Evolutionary conservation across 2,888 invertebrate genomes (phyloP).

Genomic region (Dynastes grantii): DNA sequence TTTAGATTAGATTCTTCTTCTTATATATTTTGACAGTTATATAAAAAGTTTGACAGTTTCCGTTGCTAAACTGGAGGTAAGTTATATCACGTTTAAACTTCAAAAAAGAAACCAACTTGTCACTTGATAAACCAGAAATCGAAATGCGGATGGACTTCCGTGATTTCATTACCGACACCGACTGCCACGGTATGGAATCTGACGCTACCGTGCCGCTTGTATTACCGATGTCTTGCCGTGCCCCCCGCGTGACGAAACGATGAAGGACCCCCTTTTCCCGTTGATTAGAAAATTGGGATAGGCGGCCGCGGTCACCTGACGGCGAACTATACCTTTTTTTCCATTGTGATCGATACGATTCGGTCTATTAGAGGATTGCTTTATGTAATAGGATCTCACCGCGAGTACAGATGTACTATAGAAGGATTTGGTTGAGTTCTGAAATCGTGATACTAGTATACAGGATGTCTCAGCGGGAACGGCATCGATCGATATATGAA

Average conservation of each 20-base stretch:
- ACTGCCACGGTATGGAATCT: background rate
- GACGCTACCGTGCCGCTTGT: background rate
- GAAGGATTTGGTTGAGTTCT: too few species aligned
- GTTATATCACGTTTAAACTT: too few species aligned
- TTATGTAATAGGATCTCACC: too few species aligned
- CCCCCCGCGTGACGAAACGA: background rate
- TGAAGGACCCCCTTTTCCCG: slow-evolving; percentile 7
- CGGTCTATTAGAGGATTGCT: background rate
- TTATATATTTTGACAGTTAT: too few species aligned
- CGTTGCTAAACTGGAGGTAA: too few species aligned
- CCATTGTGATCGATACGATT: background rate
- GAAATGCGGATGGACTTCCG: slow-evolving; percentile 14
- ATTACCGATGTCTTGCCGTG: slow-evolving; percentile 18
- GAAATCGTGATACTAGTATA: too few species aligned
- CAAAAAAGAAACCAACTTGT: too few species aligned
- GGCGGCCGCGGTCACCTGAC: background rate
- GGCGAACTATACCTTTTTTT: slow-evolving; percentile 10
- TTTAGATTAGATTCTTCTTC: too few species aligned
- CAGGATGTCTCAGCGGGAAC: too few species aligned
- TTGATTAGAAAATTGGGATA: slow-evolving; percentile 38
- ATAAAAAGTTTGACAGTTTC: too few species aligned
- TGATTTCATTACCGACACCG: slow-evolving; percentile 1
- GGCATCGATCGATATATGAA: too few species aligned
- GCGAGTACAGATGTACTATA: too few species aligned
- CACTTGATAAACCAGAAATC: background rate